These are phyloP conservation scores for Sinocyclocheilus maitianheensis DNA, from an alignment of 2,113 vertebrate species.

Conservation along the genomic window DNA sequence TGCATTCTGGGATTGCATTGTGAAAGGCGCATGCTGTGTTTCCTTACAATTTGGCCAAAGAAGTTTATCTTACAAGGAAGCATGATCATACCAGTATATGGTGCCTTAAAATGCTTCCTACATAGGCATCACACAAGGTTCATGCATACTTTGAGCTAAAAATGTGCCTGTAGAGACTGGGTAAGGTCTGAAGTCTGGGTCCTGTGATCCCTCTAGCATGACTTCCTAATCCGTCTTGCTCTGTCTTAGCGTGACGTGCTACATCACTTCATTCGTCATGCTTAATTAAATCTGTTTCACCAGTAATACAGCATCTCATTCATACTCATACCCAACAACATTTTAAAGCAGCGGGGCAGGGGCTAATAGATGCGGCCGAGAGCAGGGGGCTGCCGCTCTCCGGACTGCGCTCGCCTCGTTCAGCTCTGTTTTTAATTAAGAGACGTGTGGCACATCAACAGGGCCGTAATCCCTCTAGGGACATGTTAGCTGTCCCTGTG, in stretches of 20 bases:
- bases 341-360: conserved; percentile 13
- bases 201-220: conserved; percentile 6
- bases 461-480: conserved; percentile 43
- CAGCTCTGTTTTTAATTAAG: conserved; percentile 52
- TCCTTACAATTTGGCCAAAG: background rate
- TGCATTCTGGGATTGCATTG: background rate
- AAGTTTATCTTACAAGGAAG: background rate
- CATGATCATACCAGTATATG: background rate
- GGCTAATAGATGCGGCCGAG: conserved; percentile 20
- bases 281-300: conserved; percentile 43
- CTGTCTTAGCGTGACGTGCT: conserved; percentile 34
- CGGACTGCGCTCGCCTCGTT: background rate
- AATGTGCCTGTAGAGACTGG: background rate
- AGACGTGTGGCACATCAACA: conserved; percentile 35
- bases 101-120: background rate
- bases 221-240: conserved; percentile 34
- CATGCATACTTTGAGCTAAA: background rate
- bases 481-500: conserved; percentile 36
- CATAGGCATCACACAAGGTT: background rate
- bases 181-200: background rate
- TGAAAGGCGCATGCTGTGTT: background rate
- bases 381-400: conserved; percentile 2
- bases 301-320: conserved; percentile 7
- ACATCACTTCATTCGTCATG: conserved; percentile 52
- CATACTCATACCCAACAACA: conserved; percentile 26